Evolutionary conservation across 2,888 invertebrate species (phyloP), one percentile per base, ranked within the genome.

Genomic region (Athetis lepigone): DNA sequence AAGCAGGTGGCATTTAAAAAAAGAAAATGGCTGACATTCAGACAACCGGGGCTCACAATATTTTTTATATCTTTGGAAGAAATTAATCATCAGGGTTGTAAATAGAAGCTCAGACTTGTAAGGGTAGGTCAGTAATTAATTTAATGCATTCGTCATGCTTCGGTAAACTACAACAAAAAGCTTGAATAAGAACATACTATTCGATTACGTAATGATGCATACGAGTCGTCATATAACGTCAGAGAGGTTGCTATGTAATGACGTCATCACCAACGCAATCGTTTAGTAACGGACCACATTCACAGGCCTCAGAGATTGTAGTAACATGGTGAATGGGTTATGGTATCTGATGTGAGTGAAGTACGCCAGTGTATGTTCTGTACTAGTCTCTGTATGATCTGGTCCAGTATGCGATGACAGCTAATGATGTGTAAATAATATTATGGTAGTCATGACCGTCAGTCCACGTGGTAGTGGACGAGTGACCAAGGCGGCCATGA

Each of bases 301-400:
- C 89, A 91, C 90, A 93, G 89, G 92, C 90, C 86, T 90, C 87
- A 85, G 86, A 88, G 80, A 82, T 85, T 90, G 85, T 89, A 83
- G 81, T 81, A 80, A 85, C 93, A 93, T 92, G 92, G 95, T 92
- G 89, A 92, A 91, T 92, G 90, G 86, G 88, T 87, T 62, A 91
- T 91, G 92, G 90, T 91, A 88, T 91, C 84, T 88, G 86, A 94
- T 93, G 94, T 95, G 88, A 91, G 93, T 94, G 93, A 93, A 93
- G 94, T 90, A 92, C 92, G 90, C 90, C 91, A 92, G 93, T 94
- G 93, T 94, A 82, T 81, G 86, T 88, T 86, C 78, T 93, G 94
- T 94, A 84, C 90, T 89, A 91, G 90, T 92, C 83, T 89, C 78
- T 90, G 92, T 93, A 90, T 92, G 89, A 88, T 76, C 86, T 88